Conservation (phyloP, 30 jellyfish, hydroid and myxozoan species). For the Nemopilema nomurai region DNA sequence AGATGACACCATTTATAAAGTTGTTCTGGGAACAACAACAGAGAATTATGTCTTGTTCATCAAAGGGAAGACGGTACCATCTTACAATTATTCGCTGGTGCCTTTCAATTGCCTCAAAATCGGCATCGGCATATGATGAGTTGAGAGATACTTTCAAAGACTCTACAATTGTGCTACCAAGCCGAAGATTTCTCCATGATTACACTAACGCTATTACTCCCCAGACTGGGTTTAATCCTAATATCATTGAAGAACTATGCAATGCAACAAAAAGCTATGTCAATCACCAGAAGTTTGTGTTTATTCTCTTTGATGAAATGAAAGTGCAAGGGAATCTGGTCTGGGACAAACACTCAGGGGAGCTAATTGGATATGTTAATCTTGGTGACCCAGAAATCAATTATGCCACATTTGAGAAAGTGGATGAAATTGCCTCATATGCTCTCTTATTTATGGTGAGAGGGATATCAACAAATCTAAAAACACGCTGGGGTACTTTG, state of each 20-base stretch:
- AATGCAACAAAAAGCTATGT: constrained; percentile 1
- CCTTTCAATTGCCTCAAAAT: constrained; percentile 53
- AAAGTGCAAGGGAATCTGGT: constrained; percentile 34
- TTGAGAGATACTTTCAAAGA: constrained; percentile 17
- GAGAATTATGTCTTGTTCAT: constrained; percentile 35
- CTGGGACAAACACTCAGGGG: constrained; percentile 58
- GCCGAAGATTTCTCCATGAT: constrained; percentile 75
- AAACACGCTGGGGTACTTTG: constrained; percentile 45
- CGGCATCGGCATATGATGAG: constrained; percentile 50
- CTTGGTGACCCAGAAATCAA: constrained; percentile 42
- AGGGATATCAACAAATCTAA: constrained; percentile 19
- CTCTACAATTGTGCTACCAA: constrained; percentile 46
- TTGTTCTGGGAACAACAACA: constrained; percentile 86
- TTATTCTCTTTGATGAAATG: constrained; percentile 42
- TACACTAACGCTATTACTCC: constrained; percentile 59
- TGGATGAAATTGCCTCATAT: constrained; percentile 57
- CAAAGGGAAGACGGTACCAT: constrained; percentile 69
- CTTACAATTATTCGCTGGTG: constrained; percentile 78
- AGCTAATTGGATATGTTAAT: constrained; percentile 45
- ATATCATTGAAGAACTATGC: constrained; percentile 35
- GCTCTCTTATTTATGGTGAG: constrained; percentile 54
- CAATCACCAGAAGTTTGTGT: constrained; percentile 7
- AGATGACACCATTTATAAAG: constrained; percentile 72
- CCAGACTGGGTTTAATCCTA: constrained; percentile 59
- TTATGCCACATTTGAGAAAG: constrained; percentile 66